Conservation (phyloP, 2,113 vertebrate genomes). For the Anas platyrhynchos region DNA sequence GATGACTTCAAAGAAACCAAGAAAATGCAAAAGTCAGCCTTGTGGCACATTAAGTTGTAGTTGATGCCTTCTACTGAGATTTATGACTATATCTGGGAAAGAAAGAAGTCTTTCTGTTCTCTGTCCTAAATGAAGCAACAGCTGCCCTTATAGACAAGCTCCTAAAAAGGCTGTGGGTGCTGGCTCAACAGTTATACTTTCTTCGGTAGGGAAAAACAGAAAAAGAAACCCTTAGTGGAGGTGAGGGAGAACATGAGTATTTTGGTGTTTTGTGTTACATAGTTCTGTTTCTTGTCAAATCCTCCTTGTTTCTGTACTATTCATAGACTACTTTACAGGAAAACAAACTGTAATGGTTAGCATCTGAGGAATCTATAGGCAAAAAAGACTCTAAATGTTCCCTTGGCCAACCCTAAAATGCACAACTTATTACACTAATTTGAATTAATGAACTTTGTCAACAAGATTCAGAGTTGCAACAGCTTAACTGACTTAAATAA, state of each 20-base stretch:
- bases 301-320: background rate
- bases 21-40: background rate
- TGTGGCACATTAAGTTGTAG: background rate
- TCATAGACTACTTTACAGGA: background rate
- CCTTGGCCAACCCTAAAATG: background rate
- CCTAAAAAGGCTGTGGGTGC: background rate
- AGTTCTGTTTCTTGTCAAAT: background rate
- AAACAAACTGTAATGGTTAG: background rate
- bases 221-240: background rate
- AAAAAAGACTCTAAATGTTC: background rate
- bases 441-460: background rate
- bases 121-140: background rate
- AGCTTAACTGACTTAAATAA: background rate
- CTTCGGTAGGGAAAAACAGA: background rate
- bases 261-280: background rate
- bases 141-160: background rate
- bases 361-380: conserved; percentile 21
- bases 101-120: background rate
- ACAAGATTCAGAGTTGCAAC: background rate
- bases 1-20: conserved; percentile 16
- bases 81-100: background rate
- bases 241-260: background rate
- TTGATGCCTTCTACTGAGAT: background rate
- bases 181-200: background rate
- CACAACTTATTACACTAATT: conserved; percentile 2